phyloP scores from a whole-genome alignment of 2,888 invertebrate species.

The Meandrusa payeni region DNA sequence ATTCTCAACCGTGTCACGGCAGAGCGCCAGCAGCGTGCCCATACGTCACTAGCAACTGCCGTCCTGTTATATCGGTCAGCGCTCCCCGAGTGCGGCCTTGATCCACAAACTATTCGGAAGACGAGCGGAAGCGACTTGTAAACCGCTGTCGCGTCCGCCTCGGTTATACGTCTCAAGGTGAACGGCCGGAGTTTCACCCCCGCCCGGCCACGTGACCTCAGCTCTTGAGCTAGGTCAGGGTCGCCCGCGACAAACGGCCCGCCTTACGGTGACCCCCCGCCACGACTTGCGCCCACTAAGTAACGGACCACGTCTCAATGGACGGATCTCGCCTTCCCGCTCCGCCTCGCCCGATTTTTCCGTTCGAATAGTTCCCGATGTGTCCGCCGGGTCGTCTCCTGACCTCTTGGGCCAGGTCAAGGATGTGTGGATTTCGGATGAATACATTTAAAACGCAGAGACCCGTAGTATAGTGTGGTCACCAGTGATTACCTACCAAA shows the following conservation, averaged over 20 bases:
- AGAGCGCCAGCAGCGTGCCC: too few relatives aligned
- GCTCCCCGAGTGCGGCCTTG: conserved; percentile 14
- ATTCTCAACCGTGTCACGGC: too few relatives aligned
- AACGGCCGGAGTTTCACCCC: conserved; percentile 68
- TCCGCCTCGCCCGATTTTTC: conserved; percentile 65
- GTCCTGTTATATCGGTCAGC: conserved; percentile 10
- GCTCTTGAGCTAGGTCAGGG: conserved; percentile 76
- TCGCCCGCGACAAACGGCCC: conserved; percentile 57
- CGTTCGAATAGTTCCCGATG: conserved; percentile 71
- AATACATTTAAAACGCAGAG: not conserved
- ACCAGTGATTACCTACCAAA: too few relatives aligned
- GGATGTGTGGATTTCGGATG: conserved; percentile 36
- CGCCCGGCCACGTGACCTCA: conserved; percentile 74
- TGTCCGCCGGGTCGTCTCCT: conserved; percentile 52
- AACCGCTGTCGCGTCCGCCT: conserved; percentile 43
- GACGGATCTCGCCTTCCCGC: conserved; percentile 47
- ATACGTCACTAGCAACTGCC: too few relatives aligned
- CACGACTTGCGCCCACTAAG: conserved; percentile 20
- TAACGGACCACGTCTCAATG: conserved; percentile 31
- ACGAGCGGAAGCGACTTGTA: conserved; percentile 14
- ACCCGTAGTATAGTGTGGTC: too few relatives aligned
- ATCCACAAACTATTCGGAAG: conserved; percentile 7
- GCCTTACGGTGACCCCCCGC: conserved; percentile 47
- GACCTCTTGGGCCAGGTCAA: conserved; percentile 64
- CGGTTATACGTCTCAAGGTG: conserved; percentile 70